Evolutionary conservation across 2,888 invertebrate genomes (phyloP), one percentile per base, ranked within the genome.

Genomic region (Tridacna crocea): DNA sequence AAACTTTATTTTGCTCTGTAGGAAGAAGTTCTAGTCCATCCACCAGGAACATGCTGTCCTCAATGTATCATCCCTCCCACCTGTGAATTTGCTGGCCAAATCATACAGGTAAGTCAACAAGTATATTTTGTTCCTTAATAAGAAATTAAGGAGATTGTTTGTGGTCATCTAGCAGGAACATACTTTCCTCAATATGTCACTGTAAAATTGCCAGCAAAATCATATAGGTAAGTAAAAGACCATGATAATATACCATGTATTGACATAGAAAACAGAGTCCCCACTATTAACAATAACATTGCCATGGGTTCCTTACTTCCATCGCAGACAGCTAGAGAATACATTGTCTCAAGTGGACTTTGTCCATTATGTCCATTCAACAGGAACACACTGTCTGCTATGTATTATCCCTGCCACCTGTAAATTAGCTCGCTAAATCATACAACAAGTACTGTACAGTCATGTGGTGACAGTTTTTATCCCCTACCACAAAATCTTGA

Each of bases 161-260:
- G 87, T 72, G 86, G 88, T 36, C 87, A 90, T 26, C 72, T 80
- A 17, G 66, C 82, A 22, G 91, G 89, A 0, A 85, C 88, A 47
- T 92, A 91, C 73, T 92, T 91, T 77, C 88, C 90, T 0, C 88
- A 90, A 72, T 92, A 91, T 88, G 72, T 89, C 26, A 83, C 13
- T 91, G 91, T 87, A 76, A 87, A 65, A 85, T 84, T 83, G 87
- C 82, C 60, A 90, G 88, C 12, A 79, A 83, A 61, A 74, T 75
- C 15, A 88, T 88, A 58, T 72, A 88, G 85, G 91, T 91, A 83
- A 85, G 80, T 22, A 24, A 63, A 63, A 2, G 10, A 55, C 8
- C 8, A 36, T 36, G 36, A 4, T n/a, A n/a, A n/a, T n/a, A n/a
- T n/a, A n/a, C 2, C 36, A 36, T 36, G 36, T 36, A 36, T 4